Base-by-base conservation (phyloP, 2,113 vertebrate genomes). In the Bos indicus region DNA sequence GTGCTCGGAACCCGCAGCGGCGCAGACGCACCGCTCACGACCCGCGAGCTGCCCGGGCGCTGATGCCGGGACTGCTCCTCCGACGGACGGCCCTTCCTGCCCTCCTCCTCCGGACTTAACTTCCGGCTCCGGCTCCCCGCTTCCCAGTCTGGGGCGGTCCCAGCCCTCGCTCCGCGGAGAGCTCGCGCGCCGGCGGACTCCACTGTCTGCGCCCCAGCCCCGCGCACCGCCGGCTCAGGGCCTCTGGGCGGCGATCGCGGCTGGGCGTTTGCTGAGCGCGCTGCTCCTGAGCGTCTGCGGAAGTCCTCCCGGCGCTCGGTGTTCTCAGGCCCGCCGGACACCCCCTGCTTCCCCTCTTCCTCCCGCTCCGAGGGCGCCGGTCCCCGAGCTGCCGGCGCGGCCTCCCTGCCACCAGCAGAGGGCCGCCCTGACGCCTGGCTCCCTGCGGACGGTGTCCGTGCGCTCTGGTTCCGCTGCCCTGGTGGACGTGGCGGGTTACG, bases 31-130 rank as follows among this genome's bases (percentile, higher is more conserved):
- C 2, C 2, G 67, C 14, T 46, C 52, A 3, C 7, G 7, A 26
- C n/a, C 7, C 51, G 21, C 7, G n/a, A 9, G 81, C 81, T 2
- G 33, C 33, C 81, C 21, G 14, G 33, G 81, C 4, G 67, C 52
- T 23, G 64, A 17, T 13, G 16, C 13, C 4, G 8, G 33, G 46
- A 10, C 12, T 2, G 46, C 33, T 54, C 16, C 52, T 21, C 3
- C 9, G 0, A 2, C 0, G 15, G 5, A 15, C 17, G 6, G 11
- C n/a, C 64, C 11, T 21, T 15, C 80, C n/a, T 6, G 11, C 30
- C 14, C 14, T 10, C 8, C 54, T 21, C 16, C 13, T 0, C 64
- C 10, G 25, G 43, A 0, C 52, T 5, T 8, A 21, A 7, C 16
- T 23, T 19, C n/a, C 19, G 40, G 30, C 7, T n/a, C 77, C 33